phyloP scores from a whole-genome alignment of 2,797 vertebrate species.

The Chelon auratus region DNA sequence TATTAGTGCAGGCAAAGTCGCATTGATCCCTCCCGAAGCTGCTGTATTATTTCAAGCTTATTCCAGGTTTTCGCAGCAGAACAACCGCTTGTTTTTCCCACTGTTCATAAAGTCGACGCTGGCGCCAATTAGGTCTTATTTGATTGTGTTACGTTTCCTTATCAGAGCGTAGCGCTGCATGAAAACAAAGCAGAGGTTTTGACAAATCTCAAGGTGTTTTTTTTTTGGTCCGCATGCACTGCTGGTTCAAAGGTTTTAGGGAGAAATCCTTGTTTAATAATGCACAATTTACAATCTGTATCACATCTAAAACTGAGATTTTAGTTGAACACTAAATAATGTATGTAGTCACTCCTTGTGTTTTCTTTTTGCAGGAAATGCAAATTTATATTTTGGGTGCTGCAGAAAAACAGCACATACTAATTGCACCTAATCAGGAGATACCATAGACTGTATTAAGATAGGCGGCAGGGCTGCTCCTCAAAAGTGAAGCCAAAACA shows the following conservation, averaged over 20 bases:
- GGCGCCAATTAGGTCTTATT: conserved; percentile 29
- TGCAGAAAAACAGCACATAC: neutral
- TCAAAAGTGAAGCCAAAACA: too few relatives aligned
- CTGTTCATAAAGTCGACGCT: conserved; percentile 8
- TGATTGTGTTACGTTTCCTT: conserved; percentile 38
- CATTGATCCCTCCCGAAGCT: conserved; percentile 23
- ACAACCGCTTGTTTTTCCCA: conserved; percentile 47
- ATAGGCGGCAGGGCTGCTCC: too few relatives aligned
- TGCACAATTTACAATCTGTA: neutral
- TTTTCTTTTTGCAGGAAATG: neutral
- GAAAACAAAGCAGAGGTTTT: conserved; percentile 17
- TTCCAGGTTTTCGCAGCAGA: conserved; percentile 28
- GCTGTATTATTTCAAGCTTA: conserved; percentile 45
- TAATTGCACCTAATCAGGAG: too few relatives aligned
- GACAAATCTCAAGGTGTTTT: neutral
- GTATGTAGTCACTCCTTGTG: neutral
- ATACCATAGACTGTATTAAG: too few relatives aligned
- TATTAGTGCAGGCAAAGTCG: conserved; percentile 38
- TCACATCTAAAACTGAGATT: neutral
- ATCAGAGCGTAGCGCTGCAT: conserved; percentile 15
- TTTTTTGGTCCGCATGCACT: conserved; percentile 16
- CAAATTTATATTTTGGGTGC: neutral
- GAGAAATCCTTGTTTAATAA: too few relatives aligned
- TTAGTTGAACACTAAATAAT: neutral
- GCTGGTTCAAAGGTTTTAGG: neutral